phyloP scores from a whole-genome alignment of 1,140 invertebrate genomes.

The Adelges cooleyi region DNA sequence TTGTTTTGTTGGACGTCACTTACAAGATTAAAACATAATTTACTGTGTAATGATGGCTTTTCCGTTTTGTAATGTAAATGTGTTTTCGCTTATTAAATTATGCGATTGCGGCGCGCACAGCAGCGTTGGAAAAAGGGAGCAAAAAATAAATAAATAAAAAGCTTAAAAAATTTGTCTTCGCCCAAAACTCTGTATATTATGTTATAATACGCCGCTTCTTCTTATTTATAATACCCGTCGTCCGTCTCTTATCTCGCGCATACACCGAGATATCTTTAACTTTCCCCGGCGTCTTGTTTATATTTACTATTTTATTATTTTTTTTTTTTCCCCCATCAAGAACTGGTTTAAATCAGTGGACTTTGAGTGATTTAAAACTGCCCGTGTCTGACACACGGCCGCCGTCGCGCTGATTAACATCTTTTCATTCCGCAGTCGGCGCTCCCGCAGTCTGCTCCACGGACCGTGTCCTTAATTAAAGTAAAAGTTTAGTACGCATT shows the following conservation, averaged over 20 bases:
- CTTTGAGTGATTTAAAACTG: slow-evolving; percentile 28
- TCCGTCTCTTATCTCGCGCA: background rate
- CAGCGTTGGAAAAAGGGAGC: too few relatives aligned
- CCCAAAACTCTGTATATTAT: too few relatives aligned
- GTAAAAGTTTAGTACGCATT: slow-evolving; percentile 25
- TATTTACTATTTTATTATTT: background rate
- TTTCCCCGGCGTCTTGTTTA: background rate
- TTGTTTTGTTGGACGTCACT: slow-evolving; percentile 7
- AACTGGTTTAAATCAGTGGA: slow-evolving; percentile 27
- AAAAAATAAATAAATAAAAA: too few relatives aligned
- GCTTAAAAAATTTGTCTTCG: too few relatives aligned
- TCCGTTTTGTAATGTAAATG: background rate
- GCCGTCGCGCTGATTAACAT: slow-evolving; percentile 27
- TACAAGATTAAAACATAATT: slow-evolving; percentile 29
- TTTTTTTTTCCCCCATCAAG: slow-evolving; percentile 1
- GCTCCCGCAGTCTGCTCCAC: slow-evolving; percentile 23
- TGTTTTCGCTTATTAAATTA: slow-evolving; percentile 25
- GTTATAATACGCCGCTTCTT: too few relatives aligned
- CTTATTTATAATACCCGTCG: too few relatives aligned
- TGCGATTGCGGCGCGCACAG: background rate
- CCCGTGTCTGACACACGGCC: slow-evolving; percentile 16
- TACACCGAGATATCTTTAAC: too few relatives aligned
- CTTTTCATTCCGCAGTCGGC: background rate
- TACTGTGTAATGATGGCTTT: slow-evolving; percentile 23
- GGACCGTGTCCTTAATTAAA: slow-evolving; percentile 26